Evolutionary conservation across 2,797 vertebrate genomes (phyloP), one percentile per base, ranked within the genome.

Genomic region (Sardinella longiceps): DNA sequence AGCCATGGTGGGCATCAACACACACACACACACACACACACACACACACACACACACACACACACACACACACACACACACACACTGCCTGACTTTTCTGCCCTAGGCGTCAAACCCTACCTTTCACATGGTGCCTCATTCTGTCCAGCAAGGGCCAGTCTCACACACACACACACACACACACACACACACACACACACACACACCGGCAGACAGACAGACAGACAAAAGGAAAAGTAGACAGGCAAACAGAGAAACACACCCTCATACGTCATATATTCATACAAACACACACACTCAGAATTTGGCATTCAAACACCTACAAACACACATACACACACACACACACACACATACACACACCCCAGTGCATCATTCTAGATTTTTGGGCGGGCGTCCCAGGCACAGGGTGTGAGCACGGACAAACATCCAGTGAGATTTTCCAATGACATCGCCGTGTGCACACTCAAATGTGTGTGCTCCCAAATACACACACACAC

Each of bases 401-500:
- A 74, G 66, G 39, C 66, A 37, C 14, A 33, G 66, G 66, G 66
- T 74, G 66, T 74, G 66, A 39, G 30, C 66, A 18, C 39, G 66
- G 39, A 74, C 66, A 74, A 74, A 74, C 66, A 74, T 74, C 63
- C 30, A 74, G 33, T 20, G 30, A 14, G 30, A 30, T 74, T 74
- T 74, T 74, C 66, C 66, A 39, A 37, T 74, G 66, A 74, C 66
- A 74, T 74, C 66, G 66, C 66, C 20, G 66, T 33, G 37, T 39
- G 66, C 66, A 74, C 66, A 74, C 18, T 39, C 66, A 18, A n/a
- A n/a, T n/a, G n/a, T n/a, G n/a, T n/a, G n/a, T n/a, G n/a, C n/a
- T n/a, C n/a, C n/a, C n/a, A n/a, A n/a, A n/a, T n/a, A n/a, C n/a
- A n/a, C n/a, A n/a, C n/a, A n/a, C n/a, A n/a, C n/a, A n/a, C n/a